These are phyloP conservation scores for Trichomalopsis sarcophagae DNA, from an alignment of 1,140 invertebrate species.

Conservation along the genomic window DNA sequence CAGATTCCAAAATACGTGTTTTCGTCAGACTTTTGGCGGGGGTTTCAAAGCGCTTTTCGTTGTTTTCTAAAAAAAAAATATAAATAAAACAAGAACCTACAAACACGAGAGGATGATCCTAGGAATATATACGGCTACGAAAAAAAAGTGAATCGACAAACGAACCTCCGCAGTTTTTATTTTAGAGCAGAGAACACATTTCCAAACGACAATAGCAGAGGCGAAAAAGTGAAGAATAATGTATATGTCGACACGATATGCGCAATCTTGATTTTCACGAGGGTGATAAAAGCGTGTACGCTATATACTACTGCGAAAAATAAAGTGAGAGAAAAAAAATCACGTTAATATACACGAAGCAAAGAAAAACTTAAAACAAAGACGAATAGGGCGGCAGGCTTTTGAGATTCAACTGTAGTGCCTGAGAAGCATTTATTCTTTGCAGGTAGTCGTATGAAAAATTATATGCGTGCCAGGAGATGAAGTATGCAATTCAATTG, in stretches of 20 bases:
- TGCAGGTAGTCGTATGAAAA: conserved; percentile 25
- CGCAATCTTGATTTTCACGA: conserved; percentile 36
- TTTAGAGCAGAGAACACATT: conserved; percentile 1
- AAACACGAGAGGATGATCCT: neutral
- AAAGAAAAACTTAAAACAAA: conserved; percentile 8
- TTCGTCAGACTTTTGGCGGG: conserved; percentile 33
- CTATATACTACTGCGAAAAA: neutral
- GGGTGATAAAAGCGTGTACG: neutral
- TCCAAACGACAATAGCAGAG: neutral
- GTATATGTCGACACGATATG: conserved; percentile 15
- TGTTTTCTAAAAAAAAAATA: conserved; percentile 29
- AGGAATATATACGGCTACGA: neutral
- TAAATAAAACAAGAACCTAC: neutral
- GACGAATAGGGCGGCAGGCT: neutral
- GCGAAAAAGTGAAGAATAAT: neutral
- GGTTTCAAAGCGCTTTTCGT: conserved; percentile 19
- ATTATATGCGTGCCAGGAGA: conserved; percentile 21
- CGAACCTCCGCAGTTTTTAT: conserved; percentile 17
- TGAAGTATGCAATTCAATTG: conserved; percentile 26
- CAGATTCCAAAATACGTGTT: neutral
- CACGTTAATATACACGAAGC: neutral
- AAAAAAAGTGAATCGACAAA: neutral
- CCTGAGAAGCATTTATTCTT: conserved; percentile 46
- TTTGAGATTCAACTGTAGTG: conserved; percentile 47
- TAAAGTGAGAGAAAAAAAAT: conserved; percentile 8